Base-by-base conservation (phyloP, 2,113 vertebrate genomes). In the Mustela lutreola region DNA sequence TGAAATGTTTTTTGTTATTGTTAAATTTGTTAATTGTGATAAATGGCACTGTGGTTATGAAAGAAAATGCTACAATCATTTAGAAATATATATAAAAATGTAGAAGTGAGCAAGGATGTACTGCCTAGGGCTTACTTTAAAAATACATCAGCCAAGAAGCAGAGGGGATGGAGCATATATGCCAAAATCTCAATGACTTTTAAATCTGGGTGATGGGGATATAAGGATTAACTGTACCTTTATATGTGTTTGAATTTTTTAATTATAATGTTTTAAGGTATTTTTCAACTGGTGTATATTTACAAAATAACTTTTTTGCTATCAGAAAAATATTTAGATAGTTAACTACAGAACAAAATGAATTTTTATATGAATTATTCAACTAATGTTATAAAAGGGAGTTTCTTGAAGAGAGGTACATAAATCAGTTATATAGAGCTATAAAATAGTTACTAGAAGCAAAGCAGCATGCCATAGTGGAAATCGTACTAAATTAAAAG, bases 281-380 rank as follows among this genome's bases (percentile, higher is more conserved):
- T 88, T 87, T 91, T 90, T 82, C 89, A 90, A 33, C 24, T 70
- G 70, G 14, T 28, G 10, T 89, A 84, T 81, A 53, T 31, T 80
- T 42, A 78, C 33, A 86, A 92, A 62, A 11, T 87, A 87, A 71
- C 16, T 95, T 76, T 75, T 79, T 91, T 94, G 36, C 24, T 63
- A 56, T 26, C 73, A 94, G 42, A 92, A 86, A 76, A 71, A 92
- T 45, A 78, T 65, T 67, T 60, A 93, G 33, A n/a, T 9, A n/a
- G 73, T 42, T 89, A 88, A 89, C 39, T 92, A 39, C 50, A 80
- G 42, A 84, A 81, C 33, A 86, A 95, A 88, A 67, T 67, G 0
- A 62, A 33, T 87, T 75, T 50, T 56, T 18, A 65, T n/a, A 11
- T 79, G 36, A 92, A 94, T 92, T 87, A 79, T 63, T 89, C 45